phyloP scores from a whole-genome alignment of 2,797 vertebrate genomes.

The Gephyroberyx darwinii region DNA sequence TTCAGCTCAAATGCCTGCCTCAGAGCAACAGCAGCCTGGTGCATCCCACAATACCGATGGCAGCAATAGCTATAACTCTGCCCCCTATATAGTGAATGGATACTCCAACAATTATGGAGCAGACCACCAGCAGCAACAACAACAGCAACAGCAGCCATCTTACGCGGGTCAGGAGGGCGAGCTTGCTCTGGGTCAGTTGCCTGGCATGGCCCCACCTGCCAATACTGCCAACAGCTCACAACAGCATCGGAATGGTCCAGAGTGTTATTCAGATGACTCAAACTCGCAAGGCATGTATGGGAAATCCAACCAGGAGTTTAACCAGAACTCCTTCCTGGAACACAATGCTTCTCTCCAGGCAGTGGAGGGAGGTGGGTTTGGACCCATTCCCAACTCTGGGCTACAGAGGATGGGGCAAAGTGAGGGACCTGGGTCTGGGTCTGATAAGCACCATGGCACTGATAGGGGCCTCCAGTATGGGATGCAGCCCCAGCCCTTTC shows the following conservation, averaged over 20 bases:
- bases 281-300: constrained; percentile 82
- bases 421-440: constrained; percentile 64
- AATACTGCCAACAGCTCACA: constrained; percentile 78
- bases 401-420: constrained; percentile 73
- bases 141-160: constrained; percentile 68
- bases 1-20: constrained; percentile 85
- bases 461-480: constrained; percentile 79
- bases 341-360: constrained; percentile 68
- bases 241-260: constrained; percentile 78
- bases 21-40: constrained; percentile 81
- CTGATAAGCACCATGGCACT: constrained; percentile 54
- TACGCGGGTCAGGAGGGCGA: constrained; percentile 72
- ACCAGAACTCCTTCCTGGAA: constrained; percentile 82
- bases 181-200: constrained; percentile 70
- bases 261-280: constrained; percentile 78
- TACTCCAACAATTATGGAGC: constrained; percentile 82
- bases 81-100: constrained; percentile 81
- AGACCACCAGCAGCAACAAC: constrained; percentile 74
- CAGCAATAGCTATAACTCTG: constrained; percentile 78
- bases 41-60: constrained; percentile 78
- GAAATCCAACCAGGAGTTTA: constrained; percentile 82
- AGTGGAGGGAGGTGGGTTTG: constrained; percentile 68
- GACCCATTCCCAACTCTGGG: constrained; percentile 70
- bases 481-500: constrained; percentile 63
- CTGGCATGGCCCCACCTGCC: constrained; percentile 77